Evolutionary conservation across 2,888 invertebrate species (phyloP), one percentile per base, ranked within the genome.

Genomic region (Callyntrura guangdongensis): DNA sequence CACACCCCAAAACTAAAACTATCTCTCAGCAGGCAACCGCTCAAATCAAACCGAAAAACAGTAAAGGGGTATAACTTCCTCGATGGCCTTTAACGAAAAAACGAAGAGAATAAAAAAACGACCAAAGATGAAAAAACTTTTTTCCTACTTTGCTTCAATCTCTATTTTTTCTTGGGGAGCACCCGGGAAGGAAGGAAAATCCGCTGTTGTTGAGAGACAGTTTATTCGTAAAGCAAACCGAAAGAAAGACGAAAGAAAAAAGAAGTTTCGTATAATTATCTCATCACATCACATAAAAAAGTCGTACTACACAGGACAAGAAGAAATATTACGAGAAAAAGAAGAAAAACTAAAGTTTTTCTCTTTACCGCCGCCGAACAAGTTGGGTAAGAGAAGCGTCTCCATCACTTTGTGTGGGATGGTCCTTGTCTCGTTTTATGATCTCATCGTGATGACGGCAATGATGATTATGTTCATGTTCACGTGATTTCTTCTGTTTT

Each of bases 211-310:
- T 12, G n/a, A 36, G 36, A 49, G 49, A 74, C 49, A 36, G 36
- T 69, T 69, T 77, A 77, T 47, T 72, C 47, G 72, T 72, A 72
- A 9, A 0, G 14, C 17, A 72, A 20, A 17, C 9, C n/a, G 6
- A 69, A 36, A 69, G 45, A 72, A 11, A 49, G 74, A 53, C 14
- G 36, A 77, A 49, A 77, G 12, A n/a, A 53, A 22, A 53, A 56
- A 81, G 67, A 64, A 81, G 67, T 83, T 83, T 20, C 83, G 83
- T 83, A 83, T 83, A 83, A 83, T 83, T 83, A 83, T 67, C 83
- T 64, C 83, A 83, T 83, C 83, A 82, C 74, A 77, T 77, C 74
- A 61, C 81, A 81, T 81, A 81, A 81, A 81, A 81, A 81, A 59
- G 59, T 81, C 56, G 56, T 81, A 36, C 36, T 6, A 6, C 36